Percentiles rank a stretch among this genome's conserved stretches.
Conservation (phyloP, 2,113 vertebrate species). For the Hiodon tergisus region DNA sequence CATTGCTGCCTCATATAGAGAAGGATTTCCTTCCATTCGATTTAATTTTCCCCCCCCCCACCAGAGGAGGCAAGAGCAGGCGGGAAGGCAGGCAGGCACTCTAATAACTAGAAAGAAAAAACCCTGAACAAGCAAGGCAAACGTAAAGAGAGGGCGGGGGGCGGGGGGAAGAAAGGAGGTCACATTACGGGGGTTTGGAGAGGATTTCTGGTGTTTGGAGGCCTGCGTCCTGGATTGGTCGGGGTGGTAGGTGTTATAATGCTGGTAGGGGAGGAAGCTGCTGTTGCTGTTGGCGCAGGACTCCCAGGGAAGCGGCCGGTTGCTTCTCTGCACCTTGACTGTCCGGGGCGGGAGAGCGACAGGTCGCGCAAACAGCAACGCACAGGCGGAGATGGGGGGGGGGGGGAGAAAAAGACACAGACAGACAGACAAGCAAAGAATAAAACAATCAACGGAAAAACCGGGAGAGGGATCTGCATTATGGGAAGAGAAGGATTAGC, state of each 20-base stretch:
- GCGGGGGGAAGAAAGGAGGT: background rate
- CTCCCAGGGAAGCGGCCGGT: conserved; percentile 78
- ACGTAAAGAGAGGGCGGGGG: no score
- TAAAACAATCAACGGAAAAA: conserved; percentile 17
- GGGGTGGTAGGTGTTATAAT: conserved; percentile 83
- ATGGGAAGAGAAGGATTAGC: conserved; percentile 36
- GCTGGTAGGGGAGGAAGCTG: conserved; percentile 73
- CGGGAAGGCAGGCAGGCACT: no score
- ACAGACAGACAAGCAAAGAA: conserved; percentile 52
- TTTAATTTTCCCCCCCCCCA: no score
- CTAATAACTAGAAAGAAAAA: no score
- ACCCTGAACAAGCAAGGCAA: no score
- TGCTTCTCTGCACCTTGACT: conserved; percentile 94
- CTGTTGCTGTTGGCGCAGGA: conserved; percentile 72
- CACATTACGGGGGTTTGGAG: conserved; percentile 73
- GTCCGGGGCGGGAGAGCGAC: conserved; percentile 67
- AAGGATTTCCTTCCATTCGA: no score
- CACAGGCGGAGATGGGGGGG: conserved; percentile 48
- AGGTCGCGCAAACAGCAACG: conserved; percentile 44
- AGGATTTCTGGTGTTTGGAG: conserved; percentile 62
- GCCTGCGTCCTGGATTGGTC: conserved; percentile 71
- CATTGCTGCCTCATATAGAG: no score
- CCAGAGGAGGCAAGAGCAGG: no score
- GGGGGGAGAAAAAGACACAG: conserved; percentile 36
- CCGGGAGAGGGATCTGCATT: conserved; percentile 64